Percentiles rank a stretch among this genome's conserved stretches.
Evolutionary conservation across 1,140 invertebrate genomes (phyloP).

Genomic region (Callitettix versicolor): DNA sequence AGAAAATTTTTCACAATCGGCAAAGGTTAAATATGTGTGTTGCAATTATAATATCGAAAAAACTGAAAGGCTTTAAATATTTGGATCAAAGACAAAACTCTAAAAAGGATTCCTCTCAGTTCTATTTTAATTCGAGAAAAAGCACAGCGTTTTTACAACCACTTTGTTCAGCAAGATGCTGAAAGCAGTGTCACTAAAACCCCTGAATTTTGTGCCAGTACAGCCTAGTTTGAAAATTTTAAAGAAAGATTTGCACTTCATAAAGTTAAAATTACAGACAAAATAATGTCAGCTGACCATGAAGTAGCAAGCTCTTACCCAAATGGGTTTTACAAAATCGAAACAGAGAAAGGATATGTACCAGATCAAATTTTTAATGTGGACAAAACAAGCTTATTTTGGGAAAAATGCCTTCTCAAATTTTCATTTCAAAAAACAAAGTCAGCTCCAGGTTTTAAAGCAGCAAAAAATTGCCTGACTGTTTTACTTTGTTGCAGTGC

Average conservation of each 20-base stretch:
- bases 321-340: neutral
- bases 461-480: conserved; percentile 25
- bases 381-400: neutral
- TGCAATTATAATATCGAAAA: neutral
- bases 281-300: neutral
- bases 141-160: neutral
- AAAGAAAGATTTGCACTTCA: neutral
- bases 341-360: neutral
- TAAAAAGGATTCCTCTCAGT: neutral
- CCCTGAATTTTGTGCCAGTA: neutral
- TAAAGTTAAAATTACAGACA: neutral
- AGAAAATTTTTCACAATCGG: neutral
- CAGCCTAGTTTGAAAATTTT: neutral
- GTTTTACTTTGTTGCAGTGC: conserved; percentile 27
- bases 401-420: neutral
- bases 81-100: neutral
- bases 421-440: conserved; percentile 8
- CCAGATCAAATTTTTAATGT: neutral
- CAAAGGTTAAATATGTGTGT: neutral
- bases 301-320: neutral
- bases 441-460: conserved; percentile 22
- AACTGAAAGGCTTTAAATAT: neutral
- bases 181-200: neutral
- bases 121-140: neutral
- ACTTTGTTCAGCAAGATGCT: neutral